Base-by-base conservation (phyloP, 2,888 invertebrate species). In the Nezara viridula region DNA sequence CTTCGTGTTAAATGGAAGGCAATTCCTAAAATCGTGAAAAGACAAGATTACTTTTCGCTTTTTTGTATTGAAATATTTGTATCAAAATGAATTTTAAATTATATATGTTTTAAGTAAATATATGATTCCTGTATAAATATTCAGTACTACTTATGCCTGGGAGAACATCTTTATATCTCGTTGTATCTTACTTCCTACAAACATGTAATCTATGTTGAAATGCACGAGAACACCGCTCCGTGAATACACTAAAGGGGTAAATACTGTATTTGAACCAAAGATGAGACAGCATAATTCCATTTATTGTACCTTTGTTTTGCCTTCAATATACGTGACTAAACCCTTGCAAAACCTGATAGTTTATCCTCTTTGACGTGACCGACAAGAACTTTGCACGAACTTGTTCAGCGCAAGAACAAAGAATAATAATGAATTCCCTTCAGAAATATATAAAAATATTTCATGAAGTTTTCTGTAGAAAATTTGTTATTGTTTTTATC, bases 231-330 rank as follows among this genome's bases (percentile, higher is more conserved):
- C 6, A 1, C 9, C 19, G 19, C 0, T 37, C 32, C 66, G 66
- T 32, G 37, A 37, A 73, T 7, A 37, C 32, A 37, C 32, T 7
- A 73, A 73, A 37, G 19, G 66, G 21, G 66, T 73, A 73, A 73
- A 73, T 19, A 73, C 66, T 32, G 66, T 73, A 73, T 73, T 73
- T 73, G 66, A 73, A 73, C 19, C 32, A 37, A 37, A 73, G 66
- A 73, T 73, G 66, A 37, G 66, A 73, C 66, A 73, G 19, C 37
- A 4, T 37, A 21, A 73, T 73, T 32, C 66, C 66, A 73, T 37
- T 73, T 73, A 73, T 73, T 73, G 66, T 73, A 24, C 66, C 66
- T 37, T 73, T 19, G 37, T 73, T 73, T 37, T 73, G 66, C 32
- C 66, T 37, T 21, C 32, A 73, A 73, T 73, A 37, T 73, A 73